Percentiles rank a stretch among this genome's conserved stretches.
Conservation (phyloP, 2,888 invertebrate genomes). For the Synergus gifuensis region DNA sequence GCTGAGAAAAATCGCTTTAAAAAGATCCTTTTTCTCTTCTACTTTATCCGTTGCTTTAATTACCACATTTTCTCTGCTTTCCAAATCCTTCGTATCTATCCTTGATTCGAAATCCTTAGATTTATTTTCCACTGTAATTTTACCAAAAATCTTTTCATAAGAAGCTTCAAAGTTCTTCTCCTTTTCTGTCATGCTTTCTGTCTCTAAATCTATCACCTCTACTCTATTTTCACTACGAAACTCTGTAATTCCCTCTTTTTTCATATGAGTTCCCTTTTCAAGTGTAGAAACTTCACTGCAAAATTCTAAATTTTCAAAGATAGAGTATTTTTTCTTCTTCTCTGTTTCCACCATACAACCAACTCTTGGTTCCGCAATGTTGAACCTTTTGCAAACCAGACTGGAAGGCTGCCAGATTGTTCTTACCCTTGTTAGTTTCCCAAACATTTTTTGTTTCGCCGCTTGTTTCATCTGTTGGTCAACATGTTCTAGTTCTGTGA, state of each 20-base stretch:
- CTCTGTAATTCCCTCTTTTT: background rate
- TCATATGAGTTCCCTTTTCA: conserved; percentile 56
- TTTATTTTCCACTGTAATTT: conserved; percentile 46
- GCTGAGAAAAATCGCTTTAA: conserved; percentile 92
- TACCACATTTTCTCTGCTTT: conserved; percentile 21
- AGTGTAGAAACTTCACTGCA: conserved; percentile 66
- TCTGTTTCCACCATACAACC: conserved; percentile 78
- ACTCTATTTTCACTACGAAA: conserved; percentile 29
- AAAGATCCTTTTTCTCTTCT: conserved; percentile 87
- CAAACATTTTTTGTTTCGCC: conserved; percentile 87
- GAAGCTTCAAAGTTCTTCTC: conserved; percentile 56
- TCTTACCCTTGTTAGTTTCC: conserved; percentile 84
- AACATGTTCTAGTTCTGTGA: conserved; percentile 42
- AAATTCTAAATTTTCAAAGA: conserved; percentile 87
- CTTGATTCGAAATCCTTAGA: conserved; percentile 7
- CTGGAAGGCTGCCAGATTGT: conserved; percentile 90
- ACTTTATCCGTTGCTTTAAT: conserved; percentile 56
- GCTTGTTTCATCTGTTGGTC: conserved; percentile 83
- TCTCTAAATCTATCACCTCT: background rate
- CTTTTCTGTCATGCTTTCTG: conserved; percentile 42
- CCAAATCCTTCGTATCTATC: background rate
- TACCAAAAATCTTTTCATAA: conserved; percentile 70
- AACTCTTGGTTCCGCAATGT: conserved; percentile 92
- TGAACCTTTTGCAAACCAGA: conserved; percentile 94
- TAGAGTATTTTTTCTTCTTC: conserved; percentile 85